A percentile compares a stretch with the other conserved stretches of the same genome.
Conservation (phyloP, 2,113 vertebrate species). For the Odocoileus hemionus region DNA sequence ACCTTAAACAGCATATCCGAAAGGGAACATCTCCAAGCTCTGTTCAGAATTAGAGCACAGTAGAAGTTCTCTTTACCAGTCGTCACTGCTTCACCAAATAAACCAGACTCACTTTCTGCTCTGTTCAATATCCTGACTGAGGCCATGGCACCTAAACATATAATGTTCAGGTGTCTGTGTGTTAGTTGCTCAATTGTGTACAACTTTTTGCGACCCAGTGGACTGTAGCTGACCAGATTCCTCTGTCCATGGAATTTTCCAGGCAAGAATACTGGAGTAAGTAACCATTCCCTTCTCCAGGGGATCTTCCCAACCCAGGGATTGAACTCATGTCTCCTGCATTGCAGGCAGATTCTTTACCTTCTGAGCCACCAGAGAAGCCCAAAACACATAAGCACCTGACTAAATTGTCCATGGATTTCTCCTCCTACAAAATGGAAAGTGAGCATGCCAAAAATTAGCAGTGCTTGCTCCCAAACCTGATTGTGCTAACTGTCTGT, state of each 20-base stretch:
- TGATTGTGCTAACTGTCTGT: not conserved
- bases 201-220: not conserved
- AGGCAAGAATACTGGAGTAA: not conserved
- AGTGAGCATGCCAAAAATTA: not conserved
- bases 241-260: not conserved
- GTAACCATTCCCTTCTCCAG: not conserved
- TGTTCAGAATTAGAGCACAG: not conserved
- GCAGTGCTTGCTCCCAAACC: not conserved
- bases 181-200: not conserved
- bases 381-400: too few relatives aligned
- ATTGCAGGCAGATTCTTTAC: not conserved
- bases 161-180: not conserved
- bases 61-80: not conserved
- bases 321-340: not conserved
- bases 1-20: not conserved
- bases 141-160: not conserved
- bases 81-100: not conserved
- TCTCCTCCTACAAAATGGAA: not conserved
- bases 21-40: not conserved
- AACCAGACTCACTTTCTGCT: not conserved
- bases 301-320: not conserved
- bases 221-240: not conserved
- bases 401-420: rapidly evolving
- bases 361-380: not conserved
- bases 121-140: not conserved